phyloP scores from a whole-genome alignment of 2,888 invertebrate genomes.

The Phaedon cochleariae region DNA sequence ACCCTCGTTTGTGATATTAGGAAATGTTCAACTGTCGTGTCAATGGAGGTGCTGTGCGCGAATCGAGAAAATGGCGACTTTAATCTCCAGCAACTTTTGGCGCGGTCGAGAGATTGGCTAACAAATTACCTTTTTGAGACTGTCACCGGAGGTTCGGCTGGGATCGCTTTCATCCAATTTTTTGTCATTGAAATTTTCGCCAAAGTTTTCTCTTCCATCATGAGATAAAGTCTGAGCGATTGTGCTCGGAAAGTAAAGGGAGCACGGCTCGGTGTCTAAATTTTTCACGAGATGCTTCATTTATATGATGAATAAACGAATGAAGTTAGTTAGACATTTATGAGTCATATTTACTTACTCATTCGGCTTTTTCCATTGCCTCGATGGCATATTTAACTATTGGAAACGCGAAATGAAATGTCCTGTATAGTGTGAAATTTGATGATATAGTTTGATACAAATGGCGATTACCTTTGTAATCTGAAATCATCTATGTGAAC shows the following conservation, averaged over 20 bases:
- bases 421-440: too few species aligned
- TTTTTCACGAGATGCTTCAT: too few species aligned
- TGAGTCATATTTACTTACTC: constrained; percentile 4
- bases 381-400: too few species aligned
- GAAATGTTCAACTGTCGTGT: not conserved
- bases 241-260: not conserved
- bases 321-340: constrained; percentile 4
- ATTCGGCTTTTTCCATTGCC: not conserved
- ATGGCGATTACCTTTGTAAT: too few species aligned
- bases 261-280: not conserved
- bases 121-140: not conserved
- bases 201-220: not conserved
- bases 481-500: not conserved
- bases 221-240: not conserved
- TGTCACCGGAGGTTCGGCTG: not conserved
- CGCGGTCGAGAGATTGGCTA: not conserved
- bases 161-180: not conserved
- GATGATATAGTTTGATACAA: too few species aligned
- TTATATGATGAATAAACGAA: not conserved
- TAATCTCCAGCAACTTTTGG: not conserved
- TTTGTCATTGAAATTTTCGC: not conserved
- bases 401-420: too few species aligned
- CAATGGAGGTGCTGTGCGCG: not conserved
- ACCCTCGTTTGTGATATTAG: too few species aligned
- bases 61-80: not conserved